Base-by-base conservation (phyloP, 2,113 vertebrate species). In the Cavia porcellus region DNA sequence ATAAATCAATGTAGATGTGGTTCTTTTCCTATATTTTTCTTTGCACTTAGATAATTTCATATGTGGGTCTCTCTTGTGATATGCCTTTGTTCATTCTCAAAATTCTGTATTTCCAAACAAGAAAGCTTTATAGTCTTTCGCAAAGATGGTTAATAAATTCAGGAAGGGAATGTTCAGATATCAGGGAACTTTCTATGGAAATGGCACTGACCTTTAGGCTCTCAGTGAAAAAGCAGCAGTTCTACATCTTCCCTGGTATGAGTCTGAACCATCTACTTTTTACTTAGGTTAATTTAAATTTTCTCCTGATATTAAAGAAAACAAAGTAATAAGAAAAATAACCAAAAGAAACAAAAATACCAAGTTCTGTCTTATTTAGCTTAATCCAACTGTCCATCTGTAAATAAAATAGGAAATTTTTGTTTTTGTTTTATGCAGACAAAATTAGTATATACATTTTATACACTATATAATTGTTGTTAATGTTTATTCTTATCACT, bases 211-310 rank as follows among this genome's bases (percentile, higher is more conserved):
- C 2, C 6, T 17, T 15, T 50, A 38, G 8, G 22, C 12, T 50
- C 52, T 42, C 57, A 24, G 13, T n/a, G 14, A 25, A 19, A 57
- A 24, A 30, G 25, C 5, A 47, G 32, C 2, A 57, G 38, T 11
- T 14, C 10, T 10, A 52, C 0, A 0, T 42, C 32, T 62, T 1
- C 5, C 25, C 3, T 75, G 66, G 10, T 6, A 32, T 62, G 5
- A 9, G 7, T 92, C 10, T 64, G 13, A 89, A 55, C 57, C 30
- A 32, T 47, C 8, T 0, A 47, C 24, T 75, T 28, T 64, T 28
- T 70, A 81, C n/a, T 77, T 14, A 87, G 1, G 10, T 47, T 85
- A 82, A 4, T 42, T 20, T 28, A 88, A 61, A 4, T 72, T 38
- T 7, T 10, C 20, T 52, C 7, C 17, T 72, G 6, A 50, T 5